Evolutionary conservation across 64 coral and sea anemone species (phyloP).

Genomic region (Acropora yongei): DNA sequence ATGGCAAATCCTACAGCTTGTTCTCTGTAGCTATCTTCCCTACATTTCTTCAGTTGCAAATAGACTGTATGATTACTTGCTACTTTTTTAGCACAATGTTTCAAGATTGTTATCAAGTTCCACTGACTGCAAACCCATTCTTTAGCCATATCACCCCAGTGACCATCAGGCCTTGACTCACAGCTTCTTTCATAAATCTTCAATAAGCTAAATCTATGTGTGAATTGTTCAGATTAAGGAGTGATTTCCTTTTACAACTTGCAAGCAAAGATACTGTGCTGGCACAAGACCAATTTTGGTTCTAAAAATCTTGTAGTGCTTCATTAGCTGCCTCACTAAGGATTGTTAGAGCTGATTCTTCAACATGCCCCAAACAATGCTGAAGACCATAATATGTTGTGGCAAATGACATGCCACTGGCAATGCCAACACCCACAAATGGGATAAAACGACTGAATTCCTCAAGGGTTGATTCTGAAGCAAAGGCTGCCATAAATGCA

Average conservation of each 20-base stretch:
- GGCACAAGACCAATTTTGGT: neutral
- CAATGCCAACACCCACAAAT: constrained; percentile 12
- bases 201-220: too few species aligned
- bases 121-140: too few species aligned
- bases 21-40: neutral
- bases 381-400: constrained; percentile 36
- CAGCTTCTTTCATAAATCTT: too few species aligned
- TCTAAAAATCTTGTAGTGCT: constrained; percentile 15
- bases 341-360: constrained; percentile 10
- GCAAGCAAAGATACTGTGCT: neutral
- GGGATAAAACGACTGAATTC: constrained; percentile 40
- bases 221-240: too few species aligned
- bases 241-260: neutral
- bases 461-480: neutral
- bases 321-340: neutral
- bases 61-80: neutral
- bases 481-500: neutral
- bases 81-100: neutral
- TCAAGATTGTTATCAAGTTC: too few species aligned
- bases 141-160: too few species aligned
- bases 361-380: constrained; percentile 22
- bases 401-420: constrained; percentile 36
- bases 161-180: too few species aligned
- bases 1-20: too few species aligned
- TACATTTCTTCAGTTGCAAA: neutral